Conservation (phyloP, 2,888 invertebrate genomes). For the Dasysyrphus albostriatus region DNA sequence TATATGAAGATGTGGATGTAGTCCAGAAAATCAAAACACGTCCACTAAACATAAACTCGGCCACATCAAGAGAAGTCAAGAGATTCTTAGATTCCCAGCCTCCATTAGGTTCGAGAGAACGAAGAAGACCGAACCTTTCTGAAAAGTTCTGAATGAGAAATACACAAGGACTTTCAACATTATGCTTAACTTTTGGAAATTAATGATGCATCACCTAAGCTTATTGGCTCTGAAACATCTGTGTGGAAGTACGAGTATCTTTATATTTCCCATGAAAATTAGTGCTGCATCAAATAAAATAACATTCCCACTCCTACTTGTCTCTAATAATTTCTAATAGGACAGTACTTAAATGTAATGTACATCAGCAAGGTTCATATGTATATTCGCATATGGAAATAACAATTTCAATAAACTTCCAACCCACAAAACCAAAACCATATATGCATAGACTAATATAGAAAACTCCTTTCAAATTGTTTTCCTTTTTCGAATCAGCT, state of each 20-base stretch:
- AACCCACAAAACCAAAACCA: not conserved
- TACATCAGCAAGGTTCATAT: not conserved
- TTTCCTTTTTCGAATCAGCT: slow-evolving; percentile 21
- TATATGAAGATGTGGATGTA: too few relatives aligned
- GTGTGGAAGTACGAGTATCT: too few relatives aligned
- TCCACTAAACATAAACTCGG: too few relatives aligned
- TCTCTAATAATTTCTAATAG: not conserved
- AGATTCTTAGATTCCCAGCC: too few relatives aligned
- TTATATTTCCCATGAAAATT: not conserved
- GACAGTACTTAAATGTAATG: not conserved
- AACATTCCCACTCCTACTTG: not conserved
- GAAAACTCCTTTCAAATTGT: not conserved
- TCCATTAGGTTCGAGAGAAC: too few relatives aligned
- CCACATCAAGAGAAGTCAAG: too few relatives aligned
- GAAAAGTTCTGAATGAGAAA: too few relatives aligned
- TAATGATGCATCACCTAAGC: too few relatives aligned
- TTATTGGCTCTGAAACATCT: not conserved
- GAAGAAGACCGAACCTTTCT: too few relatives aligned
- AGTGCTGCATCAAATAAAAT: not conserved
- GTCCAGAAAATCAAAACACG: too few relatives aligned
- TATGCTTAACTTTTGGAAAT: too few relatives aligned
- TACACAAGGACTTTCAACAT: too few relatives aligned
- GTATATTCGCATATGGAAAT: not conserved
- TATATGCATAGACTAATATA: not conserved
- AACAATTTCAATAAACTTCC: slow-evolving; percentile 10